Conservation (phyloP, 2,888 invertebrate species). For the Eledone cirrhosa region DNA sequence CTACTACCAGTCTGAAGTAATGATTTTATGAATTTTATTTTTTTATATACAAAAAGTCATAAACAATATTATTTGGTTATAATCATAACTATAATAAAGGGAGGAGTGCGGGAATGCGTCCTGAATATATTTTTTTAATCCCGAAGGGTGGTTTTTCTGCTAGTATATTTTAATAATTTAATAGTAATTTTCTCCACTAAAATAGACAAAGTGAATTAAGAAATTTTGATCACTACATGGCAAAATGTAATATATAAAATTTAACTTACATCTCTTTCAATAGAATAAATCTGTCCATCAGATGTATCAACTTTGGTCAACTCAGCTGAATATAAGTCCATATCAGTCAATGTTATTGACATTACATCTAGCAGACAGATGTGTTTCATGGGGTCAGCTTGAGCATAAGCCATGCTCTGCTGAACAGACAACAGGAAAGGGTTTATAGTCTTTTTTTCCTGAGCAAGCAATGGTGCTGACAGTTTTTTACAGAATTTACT, state of each 20-base stretch:
- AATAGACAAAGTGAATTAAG: too few relatives aligned
- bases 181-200: too few relatives aligned
- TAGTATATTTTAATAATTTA: too few relatives aligned
- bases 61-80: too few relatives aligned
- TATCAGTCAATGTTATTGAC: slow-evolving; percentile 77
- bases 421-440: slow-evolving; percentile 14
- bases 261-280: slow-evolving; percentile 57
- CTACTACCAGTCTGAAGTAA: too few relatives aligned
- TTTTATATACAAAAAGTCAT: too few relatives aligned
- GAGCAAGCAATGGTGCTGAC: slow-evolving; percentile 12
- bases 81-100: too few relatives aligned
- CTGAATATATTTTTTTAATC: too few relatives aligned
- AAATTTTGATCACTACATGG: too few relatives aligned
- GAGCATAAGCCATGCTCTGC: slow-evolving; percentile 18
- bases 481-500: slow-evolving; percentile 17
- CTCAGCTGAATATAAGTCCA: slow-evolving; percentile 79
- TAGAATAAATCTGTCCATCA: slow-evolving; percentile 45
- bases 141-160: too few relatives aligned
- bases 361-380: slow-evolving; percentile 78
- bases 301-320: slow-evolving; percentile 48
- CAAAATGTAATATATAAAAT: background rate
- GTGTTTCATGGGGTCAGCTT: slow-evolving; percentile 36
- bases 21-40: too few relatives aligned
- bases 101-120: too few relatives aligned
- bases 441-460: slow-evolving; percentile 29